phyloP scores from a whole-genome alignment of 2,888 invertebrate genomes.

The Hypselothyrea guttata region DNA sequence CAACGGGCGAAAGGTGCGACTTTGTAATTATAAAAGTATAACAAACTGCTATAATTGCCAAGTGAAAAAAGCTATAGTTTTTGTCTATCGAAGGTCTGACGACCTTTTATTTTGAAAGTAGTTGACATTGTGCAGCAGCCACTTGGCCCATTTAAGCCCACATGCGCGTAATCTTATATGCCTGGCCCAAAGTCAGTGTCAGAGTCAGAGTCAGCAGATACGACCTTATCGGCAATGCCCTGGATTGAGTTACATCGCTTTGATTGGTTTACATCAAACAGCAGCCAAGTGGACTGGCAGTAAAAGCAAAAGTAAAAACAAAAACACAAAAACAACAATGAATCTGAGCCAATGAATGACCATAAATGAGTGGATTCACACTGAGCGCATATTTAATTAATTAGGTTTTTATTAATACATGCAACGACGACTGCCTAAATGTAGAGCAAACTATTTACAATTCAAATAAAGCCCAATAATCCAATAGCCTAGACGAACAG shows the following conservation, averaged over 20 bases:
- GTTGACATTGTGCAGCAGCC: constrained; percentile 70
- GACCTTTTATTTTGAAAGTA: constrained; percentile 58
- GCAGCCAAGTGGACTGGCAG: not conserved
- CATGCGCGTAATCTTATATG: constrained; percentile 4
- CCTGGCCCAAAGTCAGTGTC: constrained; percentile 20
- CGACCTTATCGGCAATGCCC: constrained; percentile 6
- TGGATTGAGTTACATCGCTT: constrained; percentile 28
- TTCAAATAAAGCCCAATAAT: constrained; percentile 55
- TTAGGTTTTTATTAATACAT: constrained; percentile 32
- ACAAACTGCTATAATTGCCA: constrained; percentile 8
- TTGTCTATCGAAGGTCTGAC: constrained; percentile 3
- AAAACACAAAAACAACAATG: constrained; percentile 10
- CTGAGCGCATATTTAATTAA: constrained; percentile 33
- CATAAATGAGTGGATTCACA: constrained; percentile 20
- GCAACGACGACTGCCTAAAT: constrained; percentile 52
- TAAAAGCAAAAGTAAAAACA: constrained; percentile 2
- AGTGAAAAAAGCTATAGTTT: constrained; percentile 6
- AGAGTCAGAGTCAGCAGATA: not conserved
- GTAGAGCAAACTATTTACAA: constrained; percentile 28
- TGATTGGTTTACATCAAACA: not conserved
- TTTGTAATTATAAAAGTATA: constrained; percentile 2
- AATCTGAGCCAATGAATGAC: constrained; percentile 16
- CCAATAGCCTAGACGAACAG: too few relatives aligned
- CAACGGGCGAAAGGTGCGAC: constrained; percentile 21
- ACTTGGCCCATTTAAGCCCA: constrained; percentile 23